Conservation (phyloP, 2,113 vertebrate species). For the Oryzias melastigma region DNA sequence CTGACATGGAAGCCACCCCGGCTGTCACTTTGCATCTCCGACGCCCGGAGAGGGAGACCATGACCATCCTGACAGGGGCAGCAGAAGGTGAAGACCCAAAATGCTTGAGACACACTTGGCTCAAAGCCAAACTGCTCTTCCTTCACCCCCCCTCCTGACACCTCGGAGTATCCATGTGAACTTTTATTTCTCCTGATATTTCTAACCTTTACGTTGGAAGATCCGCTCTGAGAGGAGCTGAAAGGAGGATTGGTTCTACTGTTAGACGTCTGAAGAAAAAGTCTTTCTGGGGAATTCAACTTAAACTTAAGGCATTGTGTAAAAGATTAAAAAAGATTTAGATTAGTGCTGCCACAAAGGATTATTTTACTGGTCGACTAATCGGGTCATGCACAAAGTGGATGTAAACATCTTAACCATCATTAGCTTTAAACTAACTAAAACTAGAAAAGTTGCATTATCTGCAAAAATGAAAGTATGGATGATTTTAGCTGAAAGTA, state of each 20-base stretch:
- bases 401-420: too few relatives aligned
- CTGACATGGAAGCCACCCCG: conserved; percentile 72
- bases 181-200: conserved; percentile 68
- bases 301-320: too few relatives aligned
- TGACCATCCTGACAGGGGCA: conserved; percentile 62
- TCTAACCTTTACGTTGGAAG: conserved; percentile 58
- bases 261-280: conserved; percentile 1
- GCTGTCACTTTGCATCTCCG: conserved; percentile 73
- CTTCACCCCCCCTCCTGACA: conserved; percentile 41
- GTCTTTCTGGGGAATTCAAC: too few relatives aligned
- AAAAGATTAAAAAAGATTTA: too few relatives aligned
- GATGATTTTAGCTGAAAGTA: too few relatives aligned
- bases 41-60: conserved; percentile 56
- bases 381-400: too few relatives aligned
- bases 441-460: too few relatives aligned
- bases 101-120: conserved; percentile 73
- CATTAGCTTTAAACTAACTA: too few relatives aligned
- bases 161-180: conserved; percentile 51
- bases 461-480: too few relatives aligned
- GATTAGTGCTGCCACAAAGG: too few relatives aligned
- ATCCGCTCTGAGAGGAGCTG: conserved; percentile 21
- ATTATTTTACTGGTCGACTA: too few relatives aligned
- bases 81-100: conserved; percentile 68
- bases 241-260: conserved; percentile 7
- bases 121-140: conserved; percentile 64